Percentiles rank a stretch among this genome's conserved stretches.
These are phyloP conservation scores for Erebia ligea DNA, from an alignment of 2,888 invertebrate genomes.

Conservation along the genomic window DNA sequence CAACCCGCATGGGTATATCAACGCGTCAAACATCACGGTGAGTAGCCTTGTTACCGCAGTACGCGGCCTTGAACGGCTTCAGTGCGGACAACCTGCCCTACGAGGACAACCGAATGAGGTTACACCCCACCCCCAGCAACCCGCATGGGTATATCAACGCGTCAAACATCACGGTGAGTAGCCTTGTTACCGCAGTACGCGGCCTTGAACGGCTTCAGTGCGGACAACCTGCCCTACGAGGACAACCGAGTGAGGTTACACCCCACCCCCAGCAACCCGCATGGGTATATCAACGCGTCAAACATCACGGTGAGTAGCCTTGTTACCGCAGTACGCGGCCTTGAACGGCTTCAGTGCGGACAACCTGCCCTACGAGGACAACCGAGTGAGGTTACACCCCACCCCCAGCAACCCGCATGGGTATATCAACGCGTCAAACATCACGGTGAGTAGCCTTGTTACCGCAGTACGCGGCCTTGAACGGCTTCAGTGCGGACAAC, in stretches of 20 bases:
- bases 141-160: conserved; percentile 96
- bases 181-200: conserved; percentile 89
- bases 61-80: conserved; percentile 78
- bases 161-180: conserved; percentile 87
- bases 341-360: conserved; percentile 84
- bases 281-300: conserved; percentile 96
- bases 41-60: conserved; percentile 87
- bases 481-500: conserved; percentile 86
- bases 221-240: conserved; percentile 94
- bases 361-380: conserved; percentile 95
- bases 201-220: conserved; percentile 80
- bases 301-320: conserved; percentile 87
- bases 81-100: conserved; percentile 92
- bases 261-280: conserved; percentile 91
- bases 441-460: conserved; percentile 83
- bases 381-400: conserved; percentile 91
- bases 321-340: conserved; percentile 86
- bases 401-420: conserved; percentile 92
- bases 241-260: conserved; percentile 93
- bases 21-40: conserved; percentile 90
- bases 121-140: conserved; percentile 91
- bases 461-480: conserved; percentile 85
- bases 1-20: conserved; percentile 95
- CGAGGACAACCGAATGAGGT: conserved; percentile 93
- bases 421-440: conserved; percentile 96